Conservation (phyloP, 2,888 invertebrate species). For the Ochropacha duplaris region DNA sequence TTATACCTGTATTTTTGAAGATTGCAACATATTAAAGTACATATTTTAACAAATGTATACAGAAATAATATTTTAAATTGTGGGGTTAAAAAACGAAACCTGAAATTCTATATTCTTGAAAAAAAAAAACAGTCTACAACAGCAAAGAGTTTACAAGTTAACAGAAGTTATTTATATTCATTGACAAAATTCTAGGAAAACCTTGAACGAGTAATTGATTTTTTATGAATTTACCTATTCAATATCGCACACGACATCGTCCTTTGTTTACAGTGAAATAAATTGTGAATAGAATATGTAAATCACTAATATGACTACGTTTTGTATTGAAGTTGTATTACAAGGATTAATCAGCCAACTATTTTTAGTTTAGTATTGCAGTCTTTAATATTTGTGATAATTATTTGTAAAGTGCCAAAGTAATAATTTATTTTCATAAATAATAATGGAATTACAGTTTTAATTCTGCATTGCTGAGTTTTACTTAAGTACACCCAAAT, state of each 20-base stretch:
- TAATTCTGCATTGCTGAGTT: no score
- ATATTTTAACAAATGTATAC: no score
- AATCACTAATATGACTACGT: background rate
- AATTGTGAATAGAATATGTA: background rate
- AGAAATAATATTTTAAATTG: background rate
- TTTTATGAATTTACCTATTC: background rate
- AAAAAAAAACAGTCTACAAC: no score
- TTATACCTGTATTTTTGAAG: background rate
- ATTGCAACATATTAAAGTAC: background rate
- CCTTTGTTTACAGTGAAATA: background rate
- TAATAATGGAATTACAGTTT: no score
- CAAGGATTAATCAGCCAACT: background rate
- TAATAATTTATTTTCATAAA: no score
- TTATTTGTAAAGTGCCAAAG: background rate
- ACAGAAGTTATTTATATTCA: no score
- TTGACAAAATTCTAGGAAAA: no score
- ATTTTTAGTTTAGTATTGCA: background rate
- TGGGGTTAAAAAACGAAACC: no score
- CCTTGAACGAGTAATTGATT: background rate
- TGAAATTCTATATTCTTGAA: no score
- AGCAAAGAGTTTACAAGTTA: no score
- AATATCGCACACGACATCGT: background rate
- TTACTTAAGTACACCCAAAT: no score
- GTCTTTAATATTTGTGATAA: background rate
- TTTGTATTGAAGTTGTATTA: background rate